Conservation (phyloP, 2,888 invertebrate genomes). For the Anthophora plumipes region DNA sequence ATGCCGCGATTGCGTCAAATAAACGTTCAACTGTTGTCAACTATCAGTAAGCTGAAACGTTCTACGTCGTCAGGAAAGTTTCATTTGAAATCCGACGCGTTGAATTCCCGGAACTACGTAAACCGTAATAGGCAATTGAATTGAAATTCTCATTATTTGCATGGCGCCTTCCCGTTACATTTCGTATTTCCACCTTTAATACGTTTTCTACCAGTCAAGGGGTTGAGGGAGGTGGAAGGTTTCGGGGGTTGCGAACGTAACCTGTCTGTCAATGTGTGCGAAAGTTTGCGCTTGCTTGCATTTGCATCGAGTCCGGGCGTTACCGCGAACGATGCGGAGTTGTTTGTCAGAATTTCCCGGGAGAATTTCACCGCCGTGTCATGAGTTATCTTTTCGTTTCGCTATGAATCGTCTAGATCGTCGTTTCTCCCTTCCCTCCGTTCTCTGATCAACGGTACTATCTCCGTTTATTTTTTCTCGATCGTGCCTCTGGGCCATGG, state of each 20-base stretch:
- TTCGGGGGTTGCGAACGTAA: conserved; percentile 26
- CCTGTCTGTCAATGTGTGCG: conserved; percentile 63
- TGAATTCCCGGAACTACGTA: conserved; percentile 6
- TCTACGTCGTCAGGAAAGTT: conserved; percentile 18
- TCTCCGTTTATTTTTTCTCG: conserved; percentile 28
- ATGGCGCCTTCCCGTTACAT: conserved; percentile 33
- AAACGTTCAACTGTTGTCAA: not conserved
- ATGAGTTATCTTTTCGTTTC: conserved; percentile 64
- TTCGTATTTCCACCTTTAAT: conserved; percentile 55
- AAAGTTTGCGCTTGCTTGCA: conserved; percentile 66
- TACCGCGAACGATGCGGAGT: conserved; percentile 55
- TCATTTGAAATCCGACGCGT: conserved; percentile 8
- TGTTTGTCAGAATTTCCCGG: conserved; percentile 73
- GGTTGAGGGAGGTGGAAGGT: not conserved
- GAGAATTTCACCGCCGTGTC: conserved; percentile 65
- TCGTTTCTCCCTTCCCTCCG: conserved; percentile 28
- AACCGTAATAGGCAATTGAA: conserved; percentile 48
- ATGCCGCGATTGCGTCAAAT: not conserved
- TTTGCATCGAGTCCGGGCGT: conserved; percentile 64
- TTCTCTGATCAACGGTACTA: conserved; percentile 15
- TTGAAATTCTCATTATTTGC: conserved; percentile 56
- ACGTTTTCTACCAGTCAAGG: conserved; percentile 30
- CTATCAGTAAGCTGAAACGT: conserved; percentile 5
- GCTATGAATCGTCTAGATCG: conserved; percentile 43
- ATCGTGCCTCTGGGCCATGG: not conserved